These are phyloP conservation scores for Tetrapedia diversipes DNA, from an alignment of 2,888 invertebrate species.

Conservation along the genomic window DNA sequence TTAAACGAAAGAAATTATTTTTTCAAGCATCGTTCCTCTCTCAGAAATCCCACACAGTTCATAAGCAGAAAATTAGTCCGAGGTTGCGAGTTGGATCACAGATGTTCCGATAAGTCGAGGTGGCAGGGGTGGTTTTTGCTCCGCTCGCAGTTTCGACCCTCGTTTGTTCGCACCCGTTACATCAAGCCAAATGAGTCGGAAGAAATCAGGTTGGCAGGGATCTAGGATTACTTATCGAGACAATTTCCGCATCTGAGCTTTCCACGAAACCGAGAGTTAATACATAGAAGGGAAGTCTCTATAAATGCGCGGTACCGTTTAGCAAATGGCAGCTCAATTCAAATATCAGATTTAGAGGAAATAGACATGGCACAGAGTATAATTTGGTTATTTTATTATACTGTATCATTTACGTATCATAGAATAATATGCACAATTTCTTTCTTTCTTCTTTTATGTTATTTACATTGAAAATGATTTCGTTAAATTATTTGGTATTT, in stretches of 20 bases:
- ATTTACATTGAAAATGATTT: too few relatives aligned
- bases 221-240: constrained; percentile 37
- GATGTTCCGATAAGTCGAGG: constrained; percentile 20
- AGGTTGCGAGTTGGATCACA: constrained; percentile 19
- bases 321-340: not conserved
- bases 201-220: constrained; percentile 41
- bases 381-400: too few relatives aligned
- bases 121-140: constrained; percentile 26
- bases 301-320: not conserved
- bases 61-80: not conserved
- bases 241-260: constrained; percentile 25
- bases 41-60: too few relatives aligned
- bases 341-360: not conserved
- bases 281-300: not conserved
- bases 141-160: constrained; percentile 47
- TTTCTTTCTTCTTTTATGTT: too few relatives aligned
- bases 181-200: constrained; percentile 47
- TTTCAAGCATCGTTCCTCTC: not conserved
- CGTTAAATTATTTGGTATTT: too few relatives aligned
- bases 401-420: too few relatives aligned
- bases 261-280: constrained; percentile 6
- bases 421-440: too few relatives aligned
- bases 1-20: not conserved
- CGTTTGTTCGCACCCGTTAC: constrained; percentile 42
- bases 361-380: too few relatives aligned